Conservation (phyloP, 2,797 vertebrate genomes). For the Aulostomus chinensis region DNA sequence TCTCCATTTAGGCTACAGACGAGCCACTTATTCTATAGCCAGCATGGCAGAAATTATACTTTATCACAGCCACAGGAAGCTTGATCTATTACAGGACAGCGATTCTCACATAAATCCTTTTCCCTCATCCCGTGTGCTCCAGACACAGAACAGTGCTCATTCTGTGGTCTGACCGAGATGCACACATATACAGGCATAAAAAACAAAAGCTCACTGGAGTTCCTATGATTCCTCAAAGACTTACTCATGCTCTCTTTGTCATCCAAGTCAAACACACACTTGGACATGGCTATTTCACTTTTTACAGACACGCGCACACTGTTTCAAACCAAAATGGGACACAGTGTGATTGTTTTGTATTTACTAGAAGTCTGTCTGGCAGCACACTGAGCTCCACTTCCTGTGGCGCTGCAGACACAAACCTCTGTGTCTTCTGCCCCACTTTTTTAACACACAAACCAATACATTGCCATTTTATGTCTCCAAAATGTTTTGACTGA, state of each 20-base stretch:
- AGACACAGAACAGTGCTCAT: constrained; percentile 16
- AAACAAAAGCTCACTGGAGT: constrained; percentile 38
- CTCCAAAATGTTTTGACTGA: too few species aligned
- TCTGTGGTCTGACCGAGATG: constrained; percentile 41
- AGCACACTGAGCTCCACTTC: constrained; percentile 41
- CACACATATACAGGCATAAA: constrained; percentile 2
- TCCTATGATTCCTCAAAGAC: constrained; percentile 37
- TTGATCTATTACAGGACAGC: constrained; percentile 38
- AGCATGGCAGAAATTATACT: constrained; percentile 49
- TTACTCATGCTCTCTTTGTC: constrained; percentile 27
- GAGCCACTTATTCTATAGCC: constrained; percentile 48
- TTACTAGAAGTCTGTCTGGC: constrained; percentile 55
- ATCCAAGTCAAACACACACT: constrained; percentile 19
- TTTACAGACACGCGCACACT: background rate
- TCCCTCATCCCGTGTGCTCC: constrained; percentile 25
- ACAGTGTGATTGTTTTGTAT: constrained; percentile 25
- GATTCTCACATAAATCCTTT: constrained; percentile 34
- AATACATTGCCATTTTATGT: too few species aligned
- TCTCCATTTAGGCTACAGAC: constrained; percentile 42
- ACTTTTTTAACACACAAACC: constrained; percentile 35
- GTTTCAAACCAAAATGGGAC: constrained; percentile 28
- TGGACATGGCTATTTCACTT: constrained; percentile 12
- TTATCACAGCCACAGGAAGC: constrained; percentile 43
- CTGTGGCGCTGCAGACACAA: constrained; percentile 44
- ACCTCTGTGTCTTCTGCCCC: constrained; percentile 30